Evolutionary conservation across 2,797 vertebrate species (phyloP), one percentile per base, ranked within the genome.

Genomic region (Tangara arthus): DNA sequence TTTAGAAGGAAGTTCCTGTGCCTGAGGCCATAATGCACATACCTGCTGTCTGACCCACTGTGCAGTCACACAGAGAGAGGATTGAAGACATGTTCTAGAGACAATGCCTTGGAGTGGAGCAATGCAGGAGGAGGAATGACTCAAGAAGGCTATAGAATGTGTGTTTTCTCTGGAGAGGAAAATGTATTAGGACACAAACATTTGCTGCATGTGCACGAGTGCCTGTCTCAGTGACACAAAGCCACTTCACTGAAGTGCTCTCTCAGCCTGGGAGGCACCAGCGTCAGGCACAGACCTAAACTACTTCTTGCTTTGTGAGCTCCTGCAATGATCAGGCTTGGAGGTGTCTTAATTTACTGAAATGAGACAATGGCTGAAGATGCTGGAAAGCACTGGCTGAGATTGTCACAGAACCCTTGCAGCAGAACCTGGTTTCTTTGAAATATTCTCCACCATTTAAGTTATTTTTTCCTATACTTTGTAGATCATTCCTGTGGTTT

Each of bases 201-300:
- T 96, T 89, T 89, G 82, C 80, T 66, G 77, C 65, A 47, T 69
- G 66, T 79, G 75, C 64, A n/a, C 1, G 30, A 85, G 83, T 82
- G 71, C 71, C 52, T 0, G 0, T 70, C 88, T 91, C 3, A 0
- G 70, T 55, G 75, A 83, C 66, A 92, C 83, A 87, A 77, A 84
- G 81, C 68, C 89, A 94, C 95, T 95, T 78, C 89, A 95, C 4
- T 95, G 82, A 92, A 96, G 93, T 82, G 82, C 60, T 85, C 93
- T 92, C 91, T 95, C 69, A 92, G 87, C 79, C 89, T 34, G 28
- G 56, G 75, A 91, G 71, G 79, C 46, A 57, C 84, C 61, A 70
- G 77, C 1, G 0, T 60, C 86, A 89, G 81, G 84, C 83, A 93
- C 70, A 82, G 68, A 71, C 69, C 55, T 52, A 80, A 96, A 89